A percentile compares a stretch with the other conserved stretches of the same genome.
Evolutionary conservation across 2,113 vertebrate species (phyloP).

Genomic region (Rhabdornis inornatus): DNA sequence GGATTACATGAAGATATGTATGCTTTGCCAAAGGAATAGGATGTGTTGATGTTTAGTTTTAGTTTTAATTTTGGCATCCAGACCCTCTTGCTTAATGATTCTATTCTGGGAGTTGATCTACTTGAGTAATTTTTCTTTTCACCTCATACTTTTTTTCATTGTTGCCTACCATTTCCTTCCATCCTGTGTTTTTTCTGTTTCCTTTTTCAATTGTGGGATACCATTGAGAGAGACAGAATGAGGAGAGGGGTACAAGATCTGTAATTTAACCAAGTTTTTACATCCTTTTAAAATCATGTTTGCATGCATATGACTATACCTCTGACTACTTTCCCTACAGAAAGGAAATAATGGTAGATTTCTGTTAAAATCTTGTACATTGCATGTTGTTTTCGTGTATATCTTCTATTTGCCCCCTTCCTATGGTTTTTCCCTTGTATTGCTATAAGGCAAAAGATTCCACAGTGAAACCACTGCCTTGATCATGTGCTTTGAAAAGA

Average conservation of each 20-base stretch:
- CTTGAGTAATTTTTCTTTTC: background rate
- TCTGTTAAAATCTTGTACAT: background rate
- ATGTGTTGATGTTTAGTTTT: background rate
- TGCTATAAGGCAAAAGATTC: background rate
- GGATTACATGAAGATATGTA: background rate
- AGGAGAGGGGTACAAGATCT: background rate
- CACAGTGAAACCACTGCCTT: background rate
- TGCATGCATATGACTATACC: background rate
- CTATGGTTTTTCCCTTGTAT: background rate
- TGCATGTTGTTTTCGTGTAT: background rate
- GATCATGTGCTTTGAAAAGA: background rate
- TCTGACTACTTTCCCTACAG: background rate
- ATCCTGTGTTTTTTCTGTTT: background rate
- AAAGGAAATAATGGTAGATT: background rate
- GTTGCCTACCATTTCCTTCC: background rate
- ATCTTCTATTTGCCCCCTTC: background rate
- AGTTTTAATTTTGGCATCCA: background rate
- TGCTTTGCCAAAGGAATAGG: background rate
- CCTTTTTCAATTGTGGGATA: background rate
- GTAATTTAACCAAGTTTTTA: background rate
- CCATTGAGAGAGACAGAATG: background rate
- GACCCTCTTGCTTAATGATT: background rate
- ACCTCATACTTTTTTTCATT: background rate
- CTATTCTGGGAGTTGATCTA: background rate
- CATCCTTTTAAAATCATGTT: background rate